phyloP scores from a whole-genome alignment of 1,140 invertebrate species.

The Aphaenogaster ashmeadi region DNA sequence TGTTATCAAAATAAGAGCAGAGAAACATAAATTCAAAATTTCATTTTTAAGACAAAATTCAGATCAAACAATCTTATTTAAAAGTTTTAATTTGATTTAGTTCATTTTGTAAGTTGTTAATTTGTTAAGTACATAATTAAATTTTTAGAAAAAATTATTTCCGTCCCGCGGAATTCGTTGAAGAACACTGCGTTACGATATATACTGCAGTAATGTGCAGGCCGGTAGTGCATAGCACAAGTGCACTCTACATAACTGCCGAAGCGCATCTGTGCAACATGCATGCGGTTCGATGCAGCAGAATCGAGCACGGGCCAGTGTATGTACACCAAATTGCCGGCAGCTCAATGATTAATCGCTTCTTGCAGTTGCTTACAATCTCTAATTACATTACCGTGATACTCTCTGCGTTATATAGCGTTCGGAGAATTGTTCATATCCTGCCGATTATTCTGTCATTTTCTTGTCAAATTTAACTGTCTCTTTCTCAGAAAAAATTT shows the following conservation, averaged over 20 bases:
- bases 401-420: neutral
- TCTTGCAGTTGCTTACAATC: conserved; percentile 63
- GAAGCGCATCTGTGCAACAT: conserved; percentile 50
- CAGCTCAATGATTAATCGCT: conserved; percentile 59
- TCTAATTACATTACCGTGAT: conserved; percentile 49
- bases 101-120: neutral
- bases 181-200: neutral
- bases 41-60: neutral
- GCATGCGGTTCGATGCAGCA: conserved; percentile 49
- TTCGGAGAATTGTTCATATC: neutral
- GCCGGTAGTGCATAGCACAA: conserved; percentile 33
- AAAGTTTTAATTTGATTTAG: neutral
- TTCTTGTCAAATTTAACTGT: neutral
- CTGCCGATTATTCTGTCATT: conserved; percentile 16
- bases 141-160: conserved; percentile 1
- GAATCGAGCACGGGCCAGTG: conserved; percentile 17
- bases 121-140: neutral
- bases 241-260: conserved; percentile 52
- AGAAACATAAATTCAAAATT: neutral
- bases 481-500: neutral
- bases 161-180: neutral
- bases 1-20: neutral
- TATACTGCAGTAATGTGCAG: conserved; percentile 20
- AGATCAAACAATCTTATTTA: neutral
- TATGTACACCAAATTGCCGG: conserved; percentile 53